These are phyloP conservation scores for Hydropsyche tenuis DNA, from an alignment of 1,140 invertebrate species.

Conservation along the genomic window DNA sequence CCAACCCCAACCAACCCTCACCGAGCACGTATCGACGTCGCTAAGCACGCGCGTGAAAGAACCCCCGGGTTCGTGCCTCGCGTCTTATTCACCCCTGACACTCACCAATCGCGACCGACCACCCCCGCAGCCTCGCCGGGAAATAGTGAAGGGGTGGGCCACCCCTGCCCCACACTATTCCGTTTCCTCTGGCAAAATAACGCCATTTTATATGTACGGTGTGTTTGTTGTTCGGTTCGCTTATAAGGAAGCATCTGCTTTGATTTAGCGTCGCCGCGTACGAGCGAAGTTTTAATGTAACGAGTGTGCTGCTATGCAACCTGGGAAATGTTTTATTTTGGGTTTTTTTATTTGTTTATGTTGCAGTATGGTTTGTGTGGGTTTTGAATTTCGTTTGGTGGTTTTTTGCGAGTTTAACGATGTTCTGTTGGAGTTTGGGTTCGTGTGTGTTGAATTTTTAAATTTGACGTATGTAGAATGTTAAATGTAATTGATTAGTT, in stretches of 20 bases:
- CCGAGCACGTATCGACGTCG: slow-evolving; percentile 38
- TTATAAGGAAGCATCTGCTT: slow-evolving; percentile 39
- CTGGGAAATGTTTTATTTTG: background rate
- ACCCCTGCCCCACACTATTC: slow-evolving; percentile 25
- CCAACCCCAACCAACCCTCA: background rate
- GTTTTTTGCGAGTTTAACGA: no score
- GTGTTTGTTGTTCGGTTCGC: background rate
- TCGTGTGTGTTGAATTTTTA: no score
- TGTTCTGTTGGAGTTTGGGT: no score
- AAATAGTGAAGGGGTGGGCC: slow-evolving; percentile 33
- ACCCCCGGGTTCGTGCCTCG: slow-evolving; percentile 43
- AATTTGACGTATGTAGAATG: no score
- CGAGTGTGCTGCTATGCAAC: background rate
- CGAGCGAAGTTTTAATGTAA: slow-evolving; percentile 33
- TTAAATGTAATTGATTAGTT: no score
- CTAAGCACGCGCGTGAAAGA: slow-evolving; percentile 48
- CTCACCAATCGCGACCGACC: slow-evolving; percentile 2
- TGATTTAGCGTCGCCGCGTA: slow-evolving; percentile 30
- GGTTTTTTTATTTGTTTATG: no score
- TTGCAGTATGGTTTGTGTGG: no score
- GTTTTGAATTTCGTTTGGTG: no score
- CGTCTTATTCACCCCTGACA: slow-evolving; percentile 44
- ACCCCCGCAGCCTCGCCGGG: slow-evolving; percentile 19
- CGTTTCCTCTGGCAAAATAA: slow-evolving; percentile 40
- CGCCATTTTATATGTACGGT: slow-evolving; percentile 35